Base-by-base conservation (phyloP, 2,797 vertebrate species). In the Heterohyrax brucei region DNA sequence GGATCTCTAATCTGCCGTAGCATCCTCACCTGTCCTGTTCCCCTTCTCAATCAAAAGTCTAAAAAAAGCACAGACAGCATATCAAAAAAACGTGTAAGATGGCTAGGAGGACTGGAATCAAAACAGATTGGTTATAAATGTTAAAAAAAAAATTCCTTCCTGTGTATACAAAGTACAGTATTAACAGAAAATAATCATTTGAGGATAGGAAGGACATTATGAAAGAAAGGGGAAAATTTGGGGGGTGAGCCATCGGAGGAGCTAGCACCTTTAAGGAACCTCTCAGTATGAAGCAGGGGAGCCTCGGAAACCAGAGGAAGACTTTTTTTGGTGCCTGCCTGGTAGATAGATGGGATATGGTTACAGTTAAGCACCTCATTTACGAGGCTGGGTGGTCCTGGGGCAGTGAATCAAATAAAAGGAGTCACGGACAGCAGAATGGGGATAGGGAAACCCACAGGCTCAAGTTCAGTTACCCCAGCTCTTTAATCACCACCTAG, bases 201-300 rank as follows among this genome's bases (percentile, higher is more conserved):
- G 62, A 62, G 87, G 85, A 83, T 70, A 53, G 79, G 62, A 93
- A 95, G 76, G 81, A 90, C 33, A 48, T 70, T 66, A 48, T 64
- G 64, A 80, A 44, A 50, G 16, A 87, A 64, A 72, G 77, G 33
- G 68, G 44, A 33, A 9, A 10, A 28, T 61, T 77, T 33, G 3
- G 5, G 75, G 85, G 72, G 39, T 50, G 72, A 73, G 56, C 64
- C 46, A 50, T 94, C n/a, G 87, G 33, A 50, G 80, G 77, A 91
- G 81, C 80, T 96, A 97, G 96, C 97, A 96, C 96, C 96, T 95
- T 95, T 76, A 61, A 53, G 86, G 91, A 93, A 88, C 87, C 82
- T 94, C 95, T 94, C 82, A 8, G 56, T 28, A 33, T 91, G 73
- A 4, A 75, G 73, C 39, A 59, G 7, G 9, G 70, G 50, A 73